Evolutionary conservation across 1,140 invertebrate genomes (phyloP), one percentile per base, ranked within the genome.

Genomic region (Bombus polaris): DNA sequence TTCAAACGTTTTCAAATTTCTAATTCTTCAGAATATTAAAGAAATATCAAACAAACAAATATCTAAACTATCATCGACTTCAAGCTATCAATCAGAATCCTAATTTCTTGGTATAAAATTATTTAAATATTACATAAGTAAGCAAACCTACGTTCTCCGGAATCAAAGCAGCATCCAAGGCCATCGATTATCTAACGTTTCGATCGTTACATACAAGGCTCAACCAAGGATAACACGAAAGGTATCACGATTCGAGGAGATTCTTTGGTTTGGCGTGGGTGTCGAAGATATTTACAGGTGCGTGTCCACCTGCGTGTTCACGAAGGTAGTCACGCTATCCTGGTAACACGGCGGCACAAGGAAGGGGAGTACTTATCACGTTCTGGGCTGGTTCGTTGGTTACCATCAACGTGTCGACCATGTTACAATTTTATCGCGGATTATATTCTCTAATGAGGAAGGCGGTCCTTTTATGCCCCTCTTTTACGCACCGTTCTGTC

Each of bases 361-460:
- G n/a, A 68, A 37, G 25, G 57, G 72, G 44, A n/a, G 22, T 32
- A 47, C 37, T 83, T 86, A 83, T 86, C 85, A 65, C 66, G 66
- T 76, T 47, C 42, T 25, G n/a, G 28, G 28, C 28, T 53, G 22
- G 62, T 44, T 68, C 25, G 71, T 13, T 39, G 15, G 3, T 37
- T 18, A 15, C 25, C 81, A 42, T 59, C 47, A 57, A 73, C 53
- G 57, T 12, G 44, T 65, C 78, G n/a, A 15, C 39, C 32, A 42
- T 28, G 71, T 82, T 53, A 82, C 65, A 75, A 70, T 82, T 82
- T 86, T 82, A 86, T 86, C 85, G 65, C 42, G 53, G 65, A 83
- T 83, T 76, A 83, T 86, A 86, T 83, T 76, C 80, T 59, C 80
- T 86, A 83, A 83, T 86, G 72, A 86, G 47, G 73, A 65, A 82